These are phyloP conservation scores for Acrobasis consociella DNA, from an alignment of 2,888 invertebrate species.

Conservation along the genomic window DNA sequence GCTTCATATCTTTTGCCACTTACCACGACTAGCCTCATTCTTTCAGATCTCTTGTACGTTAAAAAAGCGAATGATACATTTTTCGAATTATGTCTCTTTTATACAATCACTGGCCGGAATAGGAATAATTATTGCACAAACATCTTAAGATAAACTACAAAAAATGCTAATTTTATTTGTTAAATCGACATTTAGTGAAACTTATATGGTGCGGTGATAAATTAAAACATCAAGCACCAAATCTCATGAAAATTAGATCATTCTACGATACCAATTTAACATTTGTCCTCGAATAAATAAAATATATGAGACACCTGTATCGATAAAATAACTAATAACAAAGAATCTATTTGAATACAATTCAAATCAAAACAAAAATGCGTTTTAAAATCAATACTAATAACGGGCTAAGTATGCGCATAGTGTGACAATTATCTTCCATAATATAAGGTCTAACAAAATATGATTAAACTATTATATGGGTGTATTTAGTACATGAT, in stretches of 20 bases:
- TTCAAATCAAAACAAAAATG: neutral
- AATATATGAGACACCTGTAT: slow-evolving; percentile 20
- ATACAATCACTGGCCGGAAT: slow-evolving; percentile 68
- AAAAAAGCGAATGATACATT: slow-evolving; percentile 59
- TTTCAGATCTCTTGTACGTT: slow-evolving; percentile 43
- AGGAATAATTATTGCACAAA: slow-evolving; percentile 73
- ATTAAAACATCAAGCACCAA: slow-evolving; percentile 55
- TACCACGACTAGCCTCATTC: slow-evolving; percentile 69
- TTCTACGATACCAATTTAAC: slow-evolving; percentile 31
- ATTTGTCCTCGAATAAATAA: slow-evolving; percentile 9
- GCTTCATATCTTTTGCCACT: slow-evolving; percentile 39
- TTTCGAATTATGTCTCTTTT: slow-evolving; percentile 56
- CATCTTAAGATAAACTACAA: slow-evolving; percentile 57
- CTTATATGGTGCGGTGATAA: slow-evolving; percentile 69
- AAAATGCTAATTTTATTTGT: slow-evolving; percentile 76
- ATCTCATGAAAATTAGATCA: slow-evolving; percentile 51
- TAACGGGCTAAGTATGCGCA: too few species aligned
- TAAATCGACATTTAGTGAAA: slow-evolving; percentile 59
- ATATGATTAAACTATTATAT: too few species aligned
- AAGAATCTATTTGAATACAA: slow-evolving; percentile 23
- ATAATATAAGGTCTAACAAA: too few species aligned
- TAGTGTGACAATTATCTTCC: too few species aligned
- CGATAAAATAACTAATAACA: slow-evolving; percentile 9
- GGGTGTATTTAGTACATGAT: too few species aligned
- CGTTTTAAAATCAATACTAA: neutral